Evolutionary conservation across 1,140 invertebrate species (phyloP), one percentile per base, ranked within the genome.

Genomic region (Drosophila bipectinata): DNA sequence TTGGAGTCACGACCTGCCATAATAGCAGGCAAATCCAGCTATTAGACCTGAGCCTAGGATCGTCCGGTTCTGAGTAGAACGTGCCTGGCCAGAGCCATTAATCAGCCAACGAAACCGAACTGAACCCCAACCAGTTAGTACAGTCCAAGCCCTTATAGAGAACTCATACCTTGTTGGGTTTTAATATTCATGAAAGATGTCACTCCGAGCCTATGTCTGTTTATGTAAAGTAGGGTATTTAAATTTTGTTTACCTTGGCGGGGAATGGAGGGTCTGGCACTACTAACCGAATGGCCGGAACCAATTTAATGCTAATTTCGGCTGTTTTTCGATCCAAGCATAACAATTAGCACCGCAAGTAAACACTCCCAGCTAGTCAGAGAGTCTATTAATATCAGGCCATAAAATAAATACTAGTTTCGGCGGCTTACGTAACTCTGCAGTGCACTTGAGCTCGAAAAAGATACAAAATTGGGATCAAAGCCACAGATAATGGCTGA

Each of bases 1-100:
- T 28, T 28, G 26, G 26, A 28, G 67, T 56, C 52, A 71, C 52
- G 67, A 71, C 67, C 67, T 69, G 67, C 67, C 66, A 69, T 69
- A 69, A 69, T 69, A 68, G 47, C 30, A 28, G 41, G 21, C 28
- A 52, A 63, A 32, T 24, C 64, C 26, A 32, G 47, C n/a, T 9
- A 44, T 44, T 26, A 26, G 37, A 64, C 52, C 9, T 3, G 2
- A 28, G 21, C 18, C 48, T 18, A 44, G 41, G 9, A 32, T 21
- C 44, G 32, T 67, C 55, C 30, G 39, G 47, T 55, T 30, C 28
- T 53, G 10, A 15, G 9, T 26, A 55, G 32, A 56, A 48, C 66
- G 51, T 67, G 49, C 26, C 66, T 21, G 26, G 39, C 62, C 12
- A 48, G 67, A 62, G 66, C 49, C 66, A 68, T 67, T 68, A 68